Evolutionary conservation across 2,113 vertebrate genomes (phyloP).

Genomic region (Calidris pugnax): DNA sequence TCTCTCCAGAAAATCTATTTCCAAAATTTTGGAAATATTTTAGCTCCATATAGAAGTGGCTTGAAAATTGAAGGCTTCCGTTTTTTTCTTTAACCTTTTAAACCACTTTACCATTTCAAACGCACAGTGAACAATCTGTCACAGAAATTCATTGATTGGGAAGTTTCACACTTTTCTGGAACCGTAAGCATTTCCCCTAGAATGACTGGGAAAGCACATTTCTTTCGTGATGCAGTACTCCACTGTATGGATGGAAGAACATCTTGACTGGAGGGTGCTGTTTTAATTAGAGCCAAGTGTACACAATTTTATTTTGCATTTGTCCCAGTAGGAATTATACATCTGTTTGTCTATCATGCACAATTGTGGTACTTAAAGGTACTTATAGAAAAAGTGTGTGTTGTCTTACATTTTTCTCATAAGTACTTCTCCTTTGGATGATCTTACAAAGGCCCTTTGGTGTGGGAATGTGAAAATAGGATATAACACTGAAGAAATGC

Average conservation of each 20-base stretch:
- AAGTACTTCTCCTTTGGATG: not conserved
- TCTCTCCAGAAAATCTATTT: not conserved
- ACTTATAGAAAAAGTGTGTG: rapidly evolving
- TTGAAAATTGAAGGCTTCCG: constrained; percentile 2
- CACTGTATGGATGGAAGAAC: not conserved
- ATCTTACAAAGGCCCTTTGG: not conserved
- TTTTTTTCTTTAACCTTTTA: not conserved
- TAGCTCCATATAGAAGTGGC: not conserved
- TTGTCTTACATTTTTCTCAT: not conserved
- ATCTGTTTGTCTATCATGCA: not conserved
- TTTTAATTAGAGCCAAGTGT: not conserved
- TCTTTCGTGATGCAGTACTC: not conserved
- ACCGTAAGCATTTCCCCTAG: not conserved
- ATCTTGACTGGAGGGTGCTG: not conserved
- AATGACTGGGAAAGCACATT: not conserved
- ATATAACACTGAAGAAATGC: not conserved
- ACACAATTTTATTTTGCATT: not conserved
- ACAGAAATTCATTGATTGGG: not conserved
- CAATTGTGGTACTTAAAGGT: not conserved
- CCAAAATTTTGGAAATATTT: not conserved
- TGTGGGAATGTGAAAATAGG: not conserved
- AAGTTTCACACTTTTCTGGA: not conserved
- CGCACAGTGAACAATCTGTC: not conserved
- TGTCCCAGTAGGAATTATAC: not conserved
- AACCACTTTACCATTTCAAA: not conserved